phyloP scores from a whole-genome alignment of 2,888 invertebrate species.

The Fragum fragum region DNA sequence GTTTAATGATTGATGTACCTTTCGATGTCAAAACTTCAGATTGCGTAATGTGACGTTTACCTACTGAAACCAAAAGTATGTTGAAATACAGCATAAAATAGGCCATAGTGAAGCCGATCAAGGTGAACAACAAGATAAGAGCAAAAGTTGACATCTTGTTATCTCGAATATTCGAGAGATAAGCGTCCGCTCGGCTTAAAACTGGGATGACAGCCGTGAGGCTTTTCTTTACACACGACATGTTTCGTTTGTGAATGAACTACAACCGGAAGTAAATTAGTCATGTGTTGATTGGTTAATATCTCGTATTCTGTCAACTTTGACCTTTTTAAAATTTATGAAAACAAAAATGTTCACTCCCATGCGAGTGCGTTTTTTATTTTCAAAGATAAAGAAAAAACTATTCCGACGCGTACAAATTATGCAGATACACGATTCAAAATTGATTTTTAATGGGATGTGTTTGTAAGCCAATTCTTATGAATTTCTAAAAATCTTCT shows the following conservation, averaged over 20 bases:
- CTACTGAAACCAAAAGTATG: slow-evolving; percentile 23
- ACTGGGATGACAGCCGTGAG: slow-evolving; percentile 53
- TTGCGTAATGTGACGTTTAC: slow-evolving; percentile 24
- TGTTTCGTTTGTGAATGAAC: slow-evolving; percentile 43
- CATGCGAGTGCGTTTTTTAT: no score
- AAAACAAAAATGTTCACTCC: no score
- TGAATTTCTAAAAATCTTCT: no score
- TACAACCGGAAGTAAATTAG: slow-evolving; percentile 65
- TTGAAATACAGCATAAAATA: slow-evolving; percentile 53
- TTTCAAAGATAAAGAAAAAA: no score
- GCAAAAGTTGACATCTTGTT: slow-evolving; percentile 62
- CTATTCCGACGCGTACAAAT: no score
- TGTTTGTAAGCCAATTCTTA: no score
- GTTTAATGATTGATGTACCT: slow-evolving; percentile 53
- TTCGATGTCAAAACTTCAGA: slow-evolving; percentile 15
- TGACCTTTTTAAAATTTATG: background rate
- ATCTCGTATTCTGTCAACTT: background rate
- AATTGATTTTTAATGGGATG: no score
- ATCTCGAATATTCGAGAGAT: slow-evolving; percentile 39
- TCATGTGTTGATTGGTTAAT: slow-evolving; percentile 67
- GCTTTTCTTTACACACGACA: slow-evolving; percentile 57
- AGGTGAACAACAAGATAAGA: slow-evolving; percentile 53
- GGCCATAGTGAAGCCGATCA: slow-evolving; percentile 66
- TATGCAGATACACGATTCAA: no score
- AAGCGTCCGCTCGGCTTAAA: slow-evolving; percentile 43